Evolutionary conservation across 1,140 invertebrate species (phyloP), one percentile per base, ranked within the genome.

Genomic region (Eriocheir sinensis): DNA sequence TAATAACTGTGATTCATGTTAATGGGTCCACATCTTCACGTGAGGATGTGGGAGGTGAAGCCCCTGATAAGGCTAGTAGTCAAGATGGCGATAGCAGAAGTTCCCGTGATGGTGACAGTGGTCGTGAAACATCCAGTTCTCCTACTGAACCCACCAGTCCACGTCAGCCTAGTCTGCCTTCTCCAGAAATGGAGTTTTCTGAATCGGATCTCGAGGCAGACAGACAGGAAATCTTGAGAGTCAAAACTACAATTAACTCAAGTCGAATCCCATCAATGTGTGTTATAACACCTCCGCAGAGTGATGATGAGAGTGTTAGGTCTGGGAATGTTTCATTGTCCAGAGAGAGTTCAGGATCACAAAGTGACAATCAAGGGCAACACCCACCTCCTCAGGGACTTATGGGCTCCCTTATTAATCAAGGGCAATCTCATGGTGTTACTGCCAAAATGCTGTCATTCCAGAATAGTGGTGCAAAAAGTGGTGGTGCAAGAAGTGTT

Each of bases 211-310:
- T 98, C 94, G 98, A 99, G 97, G 98, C 98, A 81, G 98, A 98
- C 96, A 97, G 98, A 96, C 98, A 98, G 93, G 98, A 99, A 97
- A 97, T 98, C 96, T 98, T 99, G 89, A 97, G 98, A 95, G 98
- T 98, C 21, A 99, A 99, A 97, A 99, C 98, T 0, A 98, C 98
- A 8, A 98, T 99, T 44, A 98, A 98, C 95, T 98, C 98, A 17
- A 98, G 98, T 96, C 97, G 98, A 95, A 99, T 99, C 96, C 98
- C 98, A 3, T 99, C 98, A 0, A 98, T 99, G 98, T 99, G 98
- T 96, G 98, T 98, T 0, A 99, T 99, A 30, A 99, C 98, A 9
- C 98, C 98, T 15, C 98, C 98, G 0, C 98, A 98, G 92, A 98
- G 98, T 86, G 98, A 99, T 95, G 98, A 99, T 96, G 98, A 96